phyloP scores from a whole-genome alignment of 2,888 invertebrate genomes.

The Myathropa florea region DNA sequence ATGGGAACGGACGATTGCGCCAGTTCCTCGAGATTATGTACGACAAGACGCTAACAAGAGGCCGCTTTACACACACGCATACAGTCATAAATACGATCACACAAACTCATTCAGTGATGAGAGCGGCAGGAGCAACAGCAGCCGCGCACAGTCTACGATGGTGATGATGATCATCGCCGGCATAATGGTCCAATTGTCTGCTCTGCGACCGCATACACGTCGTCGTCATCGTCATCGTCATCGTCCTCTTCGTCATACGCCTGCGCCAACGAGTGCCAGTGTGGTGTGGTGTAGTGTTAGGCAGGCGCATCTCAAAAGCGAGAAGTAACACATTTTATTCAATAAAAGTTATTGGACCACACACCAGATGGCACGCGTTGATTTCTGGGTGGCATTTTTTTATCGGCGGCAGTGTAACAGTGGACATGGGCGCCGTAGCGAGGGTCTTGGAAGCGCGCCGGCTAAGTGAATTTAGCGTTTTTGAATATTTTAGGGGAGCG shows the following conservation, averaged over 20 bases:
- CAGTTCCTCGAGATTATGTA: constrained; percentile 69
- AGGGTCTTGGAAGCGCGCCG: constrained; percentile 59
- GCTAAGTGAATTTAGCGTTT: constrained; percentile 55
- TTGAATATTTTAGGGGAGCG: constrained; percentile 40
- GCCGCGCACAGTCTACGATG: constrained; percentile 41
- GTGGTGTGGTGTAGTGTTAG: constrained; percentile 66
- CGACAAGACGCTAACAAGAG: constrained; percentile 71
- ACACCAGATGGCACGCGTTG: constrained; percentile 88
- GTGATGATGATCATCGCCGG: constrained; percentile 65
- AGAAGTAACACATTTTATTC: constrained; percentile 74
- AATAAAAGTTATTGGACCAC: constrained; percentile 85
- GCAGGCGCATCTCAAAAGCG: constrained; percentile 71
- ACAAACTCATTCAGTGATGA: not conserved
- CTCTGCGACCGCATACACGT: constrained; percentile 59
- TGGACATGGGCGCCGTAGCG: constrained; percentile 67
- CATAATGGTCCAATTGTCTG: constrained; percentile 69
- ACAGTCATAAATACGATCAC: not conserved
- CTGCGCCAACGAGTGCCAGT: constrained; percentile 50
- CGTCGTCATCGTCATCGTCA: constrained; percentile 72
- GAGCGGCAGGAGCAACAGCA: constrained; percentile 20
- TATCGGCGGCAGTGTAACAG: constrained; percentile 67
- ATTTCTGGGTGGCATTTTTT: constrained; percentile 72
- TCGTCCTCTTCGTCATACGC: constrained; percentile 49
- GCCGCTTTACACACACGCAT: constrained; percentile 43
- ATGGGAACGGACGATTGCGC: constrained; percentile 66